phyloP scores from a whole-genome alignment of 2,797 vertebrate genomes.

The Pseudopleuronectes americanus region DNA sequence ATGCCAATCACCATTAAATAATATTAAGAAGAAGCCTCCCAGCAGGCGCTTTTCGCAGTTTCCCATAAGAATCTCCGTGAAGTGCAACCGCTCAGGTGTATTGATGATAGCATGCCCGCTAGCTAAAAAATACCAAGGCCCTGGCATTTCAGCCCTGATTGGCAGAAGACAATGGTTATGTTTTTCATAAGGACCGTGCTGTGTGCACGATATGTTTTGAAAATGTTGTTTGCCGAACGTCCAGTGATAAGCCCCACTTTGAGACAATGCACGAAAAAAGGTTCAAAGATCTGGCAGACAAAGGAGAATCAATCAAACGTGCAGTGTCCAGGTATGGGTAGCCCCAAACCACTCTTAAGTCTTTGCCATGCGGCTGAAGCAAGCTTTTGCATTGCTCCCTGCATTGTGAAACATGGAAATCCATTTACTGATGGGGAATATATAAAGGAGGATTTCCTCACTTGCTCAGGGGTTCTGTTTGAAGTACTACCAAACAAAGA shows the following conservation, averaged over 20 bases:
- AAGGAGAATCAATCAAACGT: not conserved
- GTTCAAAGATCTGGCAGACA: too few relatives aligned
- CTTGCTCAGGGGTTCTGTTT: not conserved
- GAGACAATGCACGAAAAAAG: too few relatives aligned
- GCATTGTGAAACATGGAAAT: not conserved
- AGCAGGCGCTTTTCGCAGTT: too few relatives aligned
- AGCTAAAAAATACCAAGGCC: not conserved
- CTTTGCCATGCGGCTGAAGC: not conserved
- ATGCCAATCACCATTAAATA: too few relatives aligned
- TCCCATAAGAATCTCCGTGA: too few relatives aligned
- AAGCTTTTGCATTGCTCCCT: too few relatives aligned
- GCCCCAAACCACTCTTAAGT: not conserved
- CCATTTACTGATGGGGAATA: not conserved
- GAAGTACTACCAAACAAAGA: not conserved
- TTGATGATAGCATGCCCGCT: too few relatives aligned
- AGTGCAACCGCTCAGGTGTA: too few relatives aligned
- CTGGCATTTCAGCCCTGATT: not conserved
- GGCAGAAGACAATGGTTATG: not conserved
- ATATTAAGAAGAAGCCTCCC: too few relatives aligned
- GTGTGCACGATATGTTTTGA: not conserved
- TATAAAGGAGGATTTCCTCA: not conserved
- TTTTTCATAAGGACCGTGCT: not conserved
- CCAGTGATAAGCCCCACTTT: not conserved
- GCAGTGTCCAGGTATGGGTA: not conserved
- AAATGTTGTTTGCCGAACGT: not conserved